Evolutionary conservation across 1,140 invertebrate species (phyloP), one percentile per base, ranked within the genome.

Genomic region (Capitella teleta): DNA sequence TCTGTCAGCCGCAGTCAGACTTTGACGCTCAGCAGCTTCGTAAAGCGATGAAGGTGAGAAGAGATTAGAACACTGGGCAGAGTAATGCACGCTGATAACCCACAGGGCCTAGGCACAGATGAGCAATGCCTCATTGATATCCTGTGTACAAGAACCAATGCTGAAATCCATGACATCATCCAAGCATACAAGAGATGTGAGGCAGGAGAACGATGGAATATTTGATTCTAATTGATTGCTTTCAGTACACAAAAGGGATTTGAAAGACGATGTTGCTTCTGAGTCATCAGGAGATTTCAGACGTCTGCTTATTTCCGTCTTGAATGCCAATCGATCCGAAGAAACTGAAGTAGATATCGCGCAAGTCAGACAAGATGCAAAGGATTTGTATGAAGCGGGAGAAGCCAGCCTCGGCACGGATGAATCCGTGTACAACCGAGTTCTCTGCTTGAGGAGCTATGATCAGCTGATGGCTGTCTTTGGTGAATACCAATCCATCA

Each of bases 261-360:
- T 98, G 51, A 93, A 97, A 64, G 79, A 79, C 3, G 91, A 94
- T 62, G 75, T 98, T 44, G 84, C 84, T 63, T 85, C 83, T 21
- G 94, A 98, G 62, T 94, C 92, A 18, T 93, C 89, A 2, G 93
- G 89, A 2, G 79, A 87, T 64, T 96, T 96, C 74, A 86, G 87
- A 68, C 81, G 89, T 47, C 74, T 98, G 3, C 79, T 94, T 42
- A 82, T 97, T 18, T 70, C 74, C 12, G 58, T 69, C n/a, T 56
- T 70, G 19, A 66, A 69, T 47, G 66, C 61, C 18, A 64, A 65
- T 47, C 51, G 70, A 8, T 60, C 64, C 12, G 64, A 69, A 49
- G 61, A 60, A 24, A 61, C 55, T 40, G 60, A 59, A 24, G 64
- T 68, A 57, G 63, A 70, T 47, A 42, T 60, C 16, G 63, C 58